phyloP scores from a whole-genome alignment of 1,140 invertebrate genomes.

The Halictus rubicundus region DNA sequence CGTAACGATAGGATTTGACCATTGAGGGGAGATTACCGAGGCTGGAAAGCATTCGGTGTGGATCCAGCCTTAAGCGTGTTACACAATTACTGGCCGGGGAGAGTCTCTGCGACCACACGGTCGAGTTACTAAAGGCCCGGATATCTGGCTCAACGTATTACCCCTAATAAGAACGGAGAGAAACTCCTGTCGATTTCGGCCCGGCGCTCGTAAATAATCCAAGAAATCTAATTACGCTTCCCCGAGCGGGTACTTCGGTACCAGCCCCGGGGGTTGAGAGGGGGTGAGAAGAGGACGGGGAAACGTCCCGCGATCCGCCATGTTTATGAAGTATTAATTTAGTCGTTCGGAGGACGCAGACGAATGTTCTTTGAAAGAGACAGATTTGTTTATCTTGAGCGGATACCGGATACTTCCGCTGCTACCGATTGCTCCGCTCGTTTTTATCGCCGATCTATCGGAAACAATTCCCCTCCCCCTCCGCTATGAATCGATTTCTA shows the following conservation, averaged over 20 bases:
- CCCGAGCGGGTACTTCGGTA: background rate
- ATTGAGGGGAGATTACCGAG: slow-evolving; percentile 58
- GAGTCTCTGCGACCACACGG: slow-evolving; percentile 37
- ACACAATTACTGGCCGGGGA: slow-evolving; percentile 53
- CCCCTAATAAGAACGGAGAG: slow-evolving; percentile 54
- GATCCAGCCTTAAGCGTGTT: slow-evolving; percentile 62
- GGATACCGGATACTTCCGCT: background rate
- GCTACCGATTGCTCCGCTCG: background rate
- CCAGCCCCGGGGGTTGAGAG: background rate
- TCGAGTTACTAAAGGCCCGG: slow-evolving; percentile 49
- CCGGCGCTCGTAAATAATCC: slow-evolving; percentile 26
- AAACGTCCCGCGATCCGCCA: background rate
- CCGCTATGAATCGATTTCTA: too few species aligned
- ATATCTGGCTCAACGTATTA: slow-evolving; percentile 55
- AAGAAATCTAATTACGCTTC: slow-evolving; percentile 23
- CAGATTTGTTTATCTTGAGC: background rate
- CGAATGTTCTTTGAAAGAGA: background rate
- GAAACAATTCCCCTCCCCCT: too few species aligned
- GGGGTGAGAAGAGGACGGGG: background rate
- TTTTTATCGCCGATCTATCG: background rate
- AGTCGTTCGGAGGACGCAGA: background rate
- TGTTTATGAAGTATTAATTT: slow-evolving; percentile 22
- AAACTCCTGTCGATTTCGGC: slow-evolving; percentile 23
- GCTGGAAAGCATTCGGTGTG: slow-evolving; percentile 50
- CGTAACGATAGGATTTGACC: slow-evolving; percentile 62